Base-by-base conservation (phyloP, 1,140 invertebrate genomes). In the Physella acuta region DNA sequence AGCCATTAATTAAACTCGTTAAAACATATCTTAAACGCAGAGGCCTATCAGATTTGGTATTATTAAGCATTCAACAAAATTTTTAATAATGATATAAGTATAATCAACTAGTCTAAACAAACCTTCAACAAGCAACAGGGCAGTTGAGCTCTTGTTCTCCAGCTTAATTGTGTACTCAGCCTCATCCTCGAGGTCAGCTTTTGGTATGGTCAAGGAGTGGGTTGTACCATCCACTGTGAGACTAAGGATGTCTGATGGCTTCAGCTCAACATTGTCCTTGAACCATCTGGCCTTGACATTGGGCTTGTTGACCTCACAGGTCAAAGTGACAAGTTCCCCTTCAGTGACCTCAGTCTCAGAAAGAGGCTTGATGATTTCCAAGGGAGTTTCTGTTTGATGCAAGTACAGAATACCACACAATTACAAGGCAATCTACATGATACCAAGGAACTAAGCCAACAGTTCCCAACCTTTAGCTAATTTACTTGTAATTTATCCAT, bases 301-400 rank as follows among this genome's bases (percentile, higher is more conserved):
- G 61, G 79, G 75, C 39, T 77, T 76, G 65, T 78, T 79, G 30
- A 82, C 73, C 66, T 79, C 78, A 82, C 95, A 98, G 64, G 94
- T 89, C 24, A 99, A 85, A 3, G 93, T 94, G 30, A 97, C 90
- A 4, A 92, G 92, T 76, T 97, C 94, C 80, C 97, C 96, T 87
- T 99, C 97, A 39, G 92, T 90, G 37, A 91, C 90, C 78, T 95
- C 92, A 82, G 93, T 91, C 65, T 94, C 94, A 84, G 96, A 94
- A 8, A 99, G 87, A 34, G 95, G 93, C 84, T 95, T 97, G 0
- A 93, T 94, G 84, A 99, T 97, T 83, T 96, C 97, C 83, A 97
- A 95, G 33, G 94, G 94, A 36, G 71, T 56, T 70, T 75, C 78
- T n/a, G n/a, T n/a, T n/a, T n/a, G n/a, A n/a, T n/a, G n/a, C n/a